phyloP scores from a whole-genome alignment of 2,797 vertebrate genomes.

The Eospalax fontanierii region DNA sequence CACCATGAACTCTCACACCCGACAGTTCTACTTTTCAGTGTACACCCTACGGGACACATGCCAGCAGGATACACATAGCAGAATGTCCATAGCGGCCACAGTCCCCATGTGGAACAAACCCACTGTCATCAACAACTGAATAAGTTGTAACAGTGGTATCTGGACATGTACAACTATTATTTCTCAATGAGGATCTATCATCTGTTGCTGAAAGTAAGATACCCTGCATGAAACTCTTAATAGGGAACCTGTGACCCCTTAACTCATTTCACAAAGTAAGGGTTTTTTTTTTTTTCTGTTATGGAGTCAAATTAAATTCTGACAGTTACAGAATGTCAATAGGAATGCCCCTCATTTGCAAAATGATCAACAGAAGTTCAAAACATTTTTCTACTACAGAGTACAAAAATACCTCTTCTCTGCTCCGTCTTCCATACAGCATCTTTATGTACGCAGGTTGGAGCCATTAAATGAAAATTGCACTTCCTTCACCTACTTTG shows the following conservation, averaged over 20 bases:
- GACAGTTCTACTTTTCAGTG: neutral
- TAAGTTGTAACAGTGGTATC: too few species aligned
- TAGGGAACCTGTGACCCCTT: neutral
- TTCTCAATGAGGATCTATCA: neutral
- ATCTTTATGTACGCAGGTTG: neutral
- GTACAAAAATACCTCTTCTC: neutral
- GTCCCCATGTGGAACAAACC: neutral
- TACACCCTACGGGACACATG: neutral
- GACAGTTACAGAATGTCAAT: neutral
- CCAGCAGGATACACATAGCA: neutral
- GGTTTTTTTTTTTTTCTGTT: neutral
- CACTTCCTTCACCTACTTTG: neutral
- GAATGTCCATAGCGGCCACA: neutral
- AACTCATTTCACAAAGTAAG: neutral
- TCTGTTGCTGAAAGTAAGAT: conserved; percentile 5
- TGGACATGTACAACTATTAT: neutral
- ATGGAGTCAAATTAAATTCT: neutral
- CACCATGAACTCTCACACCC: neutral
- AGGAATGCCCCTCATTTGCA: neutral
- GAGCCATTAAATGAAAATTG: neutral
- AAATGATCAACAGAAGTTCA: neutral
- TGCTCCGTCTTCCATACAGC: neutral
- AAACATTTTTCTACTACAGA: conserved; percentile 8
- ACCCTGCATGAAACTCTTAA: neutral
- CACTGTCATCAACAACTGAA: neutral